Conservation (phyloP, 2,888 invertebrate species). For the Phragmatobia fuliginosa region DNA sequence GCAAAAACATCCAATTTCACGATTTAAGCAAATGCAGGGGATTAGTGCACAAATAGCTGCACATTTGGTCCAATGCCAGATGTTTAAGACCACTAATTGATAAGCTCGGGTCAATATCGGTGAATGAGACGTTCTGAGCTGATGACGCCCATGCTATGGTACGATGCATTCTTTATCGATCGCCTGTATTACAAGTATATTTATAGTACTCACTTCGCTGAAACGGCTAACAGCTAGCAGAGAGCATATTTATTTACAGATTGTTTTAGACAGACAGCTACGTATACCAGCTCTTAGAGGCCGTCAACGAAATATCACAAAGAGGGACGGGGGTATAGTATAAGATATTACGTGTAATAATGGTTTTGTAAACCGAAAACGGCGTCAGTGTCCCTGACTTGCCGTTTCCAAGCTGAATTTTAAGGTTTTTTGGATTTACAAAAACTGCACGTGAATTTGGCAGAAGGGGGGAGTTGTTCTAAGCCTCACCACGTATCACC, state of each 20-base stretch:
- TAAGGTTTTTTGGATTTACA: no score
- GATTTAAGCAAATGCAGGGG: slow-evolving; percentile 8
- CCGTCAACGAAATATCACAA: no score
- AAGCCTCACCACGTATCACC: no score
- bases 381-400: no score
- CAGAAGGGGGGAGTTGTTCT: no score
- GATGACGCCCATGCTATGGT: neutral
- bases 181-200: neutral
- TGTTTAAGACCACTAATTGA: slow-evolving; percentile 52
- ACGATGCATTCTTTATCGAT: neutral
- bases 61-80: slow-evolving; percentile 58
- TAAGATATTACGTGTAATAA: no score
- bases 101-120: slow-evolving; percentile 42
- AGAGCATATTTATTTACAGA: neutral
- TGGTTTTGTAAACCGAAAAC: no score
- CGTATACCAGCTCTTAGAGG: neutral
- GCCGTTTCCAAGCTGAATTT: no score
- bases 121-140: slow-evolving; percentile 53
- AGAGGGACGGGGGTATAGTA: no score
- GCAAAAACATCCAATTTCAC: slow-evolving; percentile 3
- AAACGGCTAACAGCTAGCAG: neutral
- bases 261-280: neutral
- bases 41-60: slow-evolving; percentile 39
- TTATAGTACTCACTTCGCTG: neutral
- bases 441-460: no score